phyloP scores from a whole-genome alignment of 2,797 vertebrate species.

The Lindbergichthys nudifrons region DNA sequence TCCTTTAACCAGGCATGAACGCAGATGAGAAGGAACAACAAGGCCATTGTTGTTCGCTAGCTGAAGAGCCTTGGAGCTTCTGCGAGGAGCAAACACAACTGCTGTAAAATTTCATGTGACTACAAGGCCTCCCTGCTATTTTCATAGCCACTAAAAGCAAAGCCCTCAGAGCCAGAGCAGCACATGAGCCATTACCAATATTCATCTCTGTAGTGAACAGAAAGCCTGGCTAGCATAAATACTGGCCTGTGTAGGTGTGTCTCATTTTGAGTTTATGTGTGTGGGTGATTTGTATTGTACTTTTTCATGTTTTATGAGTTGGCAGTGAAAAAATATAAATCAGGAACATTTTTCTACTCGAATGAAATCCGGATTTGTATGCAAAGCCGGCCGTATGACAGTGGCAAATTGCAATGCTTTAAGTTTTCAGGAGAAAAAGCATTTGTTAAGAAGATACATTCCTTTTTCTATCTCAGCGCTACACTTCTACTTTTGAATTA shows the following conservation, averaged over 20 bases:
- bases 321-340: conserved; percentile 52
- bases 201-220: conserved; percentile 52
- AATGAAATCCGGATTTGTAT: conserved; percentile 50
- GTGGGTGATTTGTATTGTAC: conserved; percentile 46
- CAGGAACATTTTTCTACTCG: conserved; percentile 37
- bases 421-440: conserved; percentile 48
- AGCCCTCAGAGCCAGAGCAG: conserved; percentile 46
- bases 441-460: conserved; percentile 42
- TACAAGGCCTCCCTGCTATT: conserved; percentile 50
- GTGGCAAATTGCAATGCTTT: conserved; percentile 26
- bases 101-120: conserved; percentile 72
- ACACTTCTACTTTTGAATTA: conserved; percentile 28
- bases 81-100: conserved; percentile 54
- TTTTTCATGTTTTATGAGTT: conserved; percentile 60
- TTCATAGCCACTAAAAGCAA: conserved; percentile 55
- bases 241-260: conserved; percentile 31
- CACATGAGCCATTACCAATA: conserved; percentile 64
- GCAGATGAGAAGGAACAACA: conserved; percentile 65
- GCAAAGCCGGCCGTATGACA: conserved; percentile 29
- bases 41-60: conserved; percentile 69
- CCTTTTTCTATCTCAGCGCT: conserved; percentile 32
- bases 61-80: conserved; percentile 65
- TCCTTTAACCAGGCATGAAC: conserved; percentile 66
- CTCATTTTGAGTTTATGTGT: conserved; percentile 21
- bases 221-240: conserved; percentile 45